phyloP scores from a whole-genome alignment of 2,888 invertebrate genomes.

The Cheiracanthium punctorium region DNA sequence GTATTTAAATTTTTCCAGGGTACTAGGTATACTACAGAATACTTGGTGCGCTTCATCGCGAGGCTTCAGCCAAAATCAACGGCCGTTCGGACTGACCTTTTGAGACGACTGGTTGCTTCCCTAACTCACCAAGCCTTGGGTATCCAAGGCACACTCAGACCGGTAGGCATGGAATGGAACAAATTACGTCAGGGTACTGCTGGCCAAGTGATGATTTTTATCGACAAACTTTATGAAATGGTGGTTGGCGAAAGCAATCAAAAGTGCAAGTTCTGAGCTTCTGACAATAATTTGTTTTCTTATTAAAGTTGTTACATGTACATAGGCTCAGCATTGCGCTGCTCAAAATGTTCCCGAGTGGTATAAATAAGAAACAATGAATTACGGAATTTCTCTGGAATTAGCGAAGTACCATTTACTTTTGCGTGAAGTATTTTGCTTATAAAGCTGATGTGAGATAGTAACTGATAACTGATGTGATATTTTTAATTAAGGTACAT shows the following conservation, averaged over 20 bases:
- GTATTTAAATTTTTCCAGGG: slow-evolving; percentile 77
- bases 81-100: slow-evolving; percentile 80
- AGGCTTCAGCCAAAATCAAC: slow-evolving; percentile 82
- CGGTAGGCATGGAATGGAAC: slow-evolving; percentile 69
- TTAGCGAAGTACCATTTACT: too few species aligned
- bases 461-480: too few species aligned
- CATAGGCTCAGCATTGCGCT: neutral
- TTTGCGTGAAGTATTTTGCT: too few species aligned
- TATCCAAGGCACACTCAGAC: slow-evolving; percentile 76
- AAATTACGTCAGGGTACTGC: slow-evolving; percentile 71
- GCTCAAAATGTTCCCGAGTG: neutral
- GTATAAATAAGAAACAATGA: neutral
- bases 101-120: slow-evolving; percentile 82
- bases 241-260: slow-evolving; percentile 29
- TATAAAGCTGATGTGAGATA: too few species aligned
- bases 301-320: too few species aligned
- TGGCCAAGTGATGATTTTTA: slow-evolving; percentile 65
- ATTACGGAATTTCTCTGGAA: too few species aligned
- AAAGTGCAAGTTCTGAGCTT: neutral
- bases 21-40: slow-evolving; percentile 83
- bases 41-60: slow-evolving; percentile 82
- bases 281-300: neutral
- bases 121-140: slow-evolving; percentile 82
- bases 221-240: slow-evolving; percentile 62
- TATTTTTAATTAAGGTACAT: too few species aligned